Evolutionary conservation across 2,888 invertebrate species (phyloP).

Genomic region (Hecatera dysodea): DNA sequence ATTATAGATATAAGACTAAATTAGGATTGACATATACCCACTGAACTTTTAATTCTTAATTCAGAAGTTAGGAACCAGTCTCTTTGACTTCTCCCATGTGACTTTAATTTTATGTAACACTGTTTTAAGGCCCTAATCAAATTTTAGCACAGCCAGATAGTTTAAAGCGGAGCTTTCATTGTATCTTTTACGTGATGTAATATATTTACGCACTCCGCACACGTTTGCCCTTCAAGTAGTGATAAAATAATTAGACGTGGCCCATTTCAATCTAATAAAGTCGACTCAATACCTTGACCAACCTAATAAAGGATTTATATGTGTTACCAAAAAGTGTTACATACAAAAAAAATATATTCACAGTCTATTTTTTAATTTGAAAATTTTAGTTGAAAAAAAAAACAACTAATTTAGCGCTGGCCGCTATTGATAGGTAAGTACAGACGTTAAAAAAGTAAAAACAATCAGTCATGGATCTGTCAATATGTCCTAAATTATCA

Average conservation of each 20-base stretch:
- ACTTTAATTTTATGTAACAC: too few species aligned
- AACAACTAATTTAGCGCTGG: conserved; percentile 47
- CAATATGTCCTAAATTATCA: conserved; percentile 77
- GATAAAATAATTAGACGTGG: conserved; percentile 4
- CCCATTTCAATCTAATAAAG: conserved; percentile 1
- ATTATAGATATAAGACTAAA: neutral
- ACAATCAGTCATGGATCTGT: conserved; percentile 66
- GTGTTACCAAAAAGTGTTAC: neutral
- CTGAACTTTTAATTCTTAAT: neutral
- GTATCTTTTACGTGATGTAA: conserved; percentile 6
- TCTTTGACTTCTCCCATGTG: too few species aligned
- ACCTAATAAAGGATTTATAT: neutral
- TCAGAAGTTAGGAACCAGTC: too few species aligned
- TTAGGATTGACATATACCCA: neutral
- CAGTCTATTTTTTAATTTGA: too few species aligned
- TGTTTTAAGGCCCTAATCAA: conserved; percentile 12
- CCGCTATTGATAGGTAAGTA: conserved; percentile 23
- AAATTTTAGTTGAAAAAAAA: conserved; percentile 8
- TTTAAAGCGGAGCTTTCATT: conserved; percentile 13
- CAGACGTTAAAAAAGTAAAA: conserved; percentile 58
- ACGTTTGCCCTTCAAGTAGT: neutral
- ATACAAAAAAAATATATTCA: neutral
- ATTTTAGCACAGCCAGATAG: neutral
- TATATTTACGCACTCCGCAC: conserved; percentile 17
- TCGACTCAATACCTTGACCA: neutral